These are phyloP conservation scores for Drosophila bifasciata DNA, from an alignment of 1,140 invertebrate species.

Conservation along the genomic window DNA sequence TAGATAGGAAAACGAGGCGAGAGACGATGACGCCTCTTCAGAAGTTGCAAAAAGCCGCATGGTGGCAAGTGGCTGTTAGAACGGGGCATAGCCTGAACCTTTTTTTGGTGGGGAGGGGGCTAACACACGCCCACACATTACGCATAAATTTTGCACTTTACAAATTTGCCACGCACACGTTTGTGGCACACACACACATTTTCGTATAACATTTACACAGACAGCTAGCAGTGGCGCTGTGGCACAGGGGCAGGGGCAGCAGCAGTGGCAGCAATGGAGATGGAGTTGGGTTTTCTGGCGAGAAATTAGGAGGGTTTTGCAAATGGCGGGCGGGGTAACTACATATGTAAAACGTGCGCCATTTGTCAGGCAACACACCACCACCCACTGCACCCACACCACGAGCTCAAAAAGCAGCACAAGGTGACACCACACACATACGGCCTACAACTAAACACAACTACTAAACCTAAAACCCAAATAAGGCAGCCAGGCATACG, in stretches of 20 bases:
- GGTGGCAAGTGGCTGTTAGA: not conserved
- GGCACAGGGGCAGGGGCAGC: not conserved
- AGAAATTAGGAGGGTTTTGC: conserved; percentile 45
- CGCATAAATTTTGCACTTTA: conserved; percentile 82
- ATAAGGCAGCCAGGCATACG: too few relatives aligned
- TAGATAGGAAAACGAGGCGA: conserved; percentile 2
- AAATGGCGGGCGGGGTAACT: conserved; percentile 34
- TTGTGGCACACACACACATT: conserved; percentile 72
- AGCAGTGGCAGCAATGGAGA: not conserved
- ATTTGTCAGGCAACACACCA: conserved; percentile 67
- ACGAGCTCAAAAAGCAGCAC: conserved; percentile 1
- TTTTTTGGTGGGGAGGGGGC: conserved; percentile 9
- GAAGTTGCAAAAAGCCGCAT: conserved; percentile 11
- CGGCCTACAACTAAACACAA: conserved; percentile 21
- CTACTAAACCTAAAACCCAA: conserved; percentile 18
- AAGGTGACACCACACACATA: conserved; percentile 48
- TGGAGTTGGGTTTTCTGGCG: not conserved
- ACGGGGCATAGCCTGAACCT: not conserved
- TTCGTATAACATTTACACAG: conserved; percentile 76
- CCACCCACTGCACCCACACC: too few relatives aligned
- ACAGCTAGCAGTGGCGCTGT: not conserved
- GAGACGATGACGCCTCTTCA: conserved; percentile 7
- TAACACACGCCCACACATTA: conserved; percentile 75
- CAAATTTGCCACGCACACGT: conserved; percentile 81
- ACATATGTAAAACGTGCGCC: conserved; percentile 79